Evolutionary conservation across 2,113 vertebrate genomes (phyloP), one percentile per base, ranked within the genome.

Genomic region (Prochilodus magdalenae): DNA sequence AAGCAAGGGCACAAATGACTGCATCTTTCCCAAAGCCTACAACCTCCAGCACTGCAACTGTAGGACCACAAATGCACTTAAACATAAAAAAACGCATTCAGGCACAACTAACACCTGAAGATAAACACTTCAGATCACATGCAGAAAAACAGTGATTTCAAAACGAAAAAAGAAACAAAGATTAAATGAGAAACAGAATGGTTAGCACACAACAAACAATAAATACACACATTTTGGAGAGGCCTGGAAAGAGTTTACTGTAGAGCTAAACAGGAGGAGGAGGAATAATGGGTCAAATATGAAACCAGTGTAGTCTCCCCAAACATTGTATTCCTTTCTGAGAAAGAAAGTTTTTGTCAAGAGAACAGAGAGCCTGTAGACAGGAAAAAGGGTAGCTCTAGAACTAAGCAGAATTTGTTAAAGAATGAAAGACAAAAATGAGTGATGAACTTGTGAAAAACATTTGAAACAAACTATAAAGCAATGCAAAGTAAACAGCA

Each of bases 221-320:
- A 44, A n/a, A 51, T 1, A 66, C 13, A 20, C 26, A 33, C 22
- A 44, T 11, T 63, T 63, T 27, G 6, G 26, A 83, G 49, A 57
- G 51, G 62, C 53, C 53, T 79, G 82, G 63, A 79, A 79, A 76
- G 18, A 75, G 53, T 53, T 29, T 24, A 30, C 12, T 20, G 77
- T 36, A 44, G 11, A 65, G 66, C 73, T 66, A 70, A 80, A 65
- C 78, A 71, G 30, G 47, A 1, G 36, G 73, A 77, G 73, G 67
- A 70, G 53, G 26, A 81, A 73, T 6, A 62, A 76, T 49, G 62
- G 57, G 60, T 80, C 79, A 82, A 78, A 69, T 74, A 60, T 49
- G 63, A 29, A 84, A 66, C 65, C 65, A 59, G 55, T 76, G 66
- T 84, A 36, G 30, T 74, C 33, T 44, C 14, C n/a, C 65, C 62